Conservation (phyloP, 2,797 vertebrate species). For the Notamacropus eugenii region DNA sequence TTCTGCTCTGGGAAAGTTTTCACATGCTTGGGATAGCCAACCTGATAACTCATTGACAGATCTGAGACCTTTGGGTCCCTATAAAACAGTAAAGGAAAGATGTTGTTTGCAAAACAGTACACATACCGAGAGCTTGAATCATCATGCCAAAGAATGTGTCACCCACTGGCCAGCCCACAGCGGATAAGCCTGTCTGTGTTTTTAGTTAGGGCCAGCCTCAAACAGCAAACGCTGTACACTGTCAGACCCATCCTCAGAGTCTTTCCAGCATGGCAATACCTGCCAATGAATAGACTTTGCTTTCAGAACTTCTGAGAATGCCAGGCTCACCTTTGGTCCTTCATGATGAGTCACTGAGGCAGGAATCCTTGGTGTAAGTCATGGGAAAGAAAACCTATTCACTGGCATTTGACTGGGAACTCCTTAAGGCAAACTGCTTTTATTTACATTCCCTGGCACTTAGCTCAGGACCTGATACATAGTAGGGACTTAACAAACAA, state of each 20-base stretch:
- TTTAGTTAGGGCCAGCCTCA: background rate
- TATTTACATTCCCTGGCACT: background rate
- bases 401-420: background rate
- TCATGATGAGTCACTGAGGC: background rate
- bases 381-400: background rate
- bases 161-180: background rate
- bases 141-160: fast-evolving
- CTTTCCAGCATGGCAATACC: background rate
- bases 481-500: background rate
- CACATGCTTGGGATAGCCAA: background rate
- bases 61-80: no score
- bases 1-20: background rate
- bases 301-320: background rate
- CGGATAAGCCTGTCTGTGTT: background rate
- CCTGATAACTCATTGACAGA: background rate
- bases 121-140: background rate
- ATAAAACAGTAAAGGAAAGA: background rate
- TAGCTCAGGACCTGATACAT: no score
- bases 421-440: background rate
- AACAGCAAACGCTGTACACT: background rate
- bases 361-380: background rate
- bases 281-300: background rate
- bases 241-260: background rate
- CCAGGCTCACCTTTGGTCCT: background rate
- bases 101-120: background rate